Evolutionary conservation across 2,888 invertebrate species (phyloP).

Genomic region (Ischnura elegans): DNA sequence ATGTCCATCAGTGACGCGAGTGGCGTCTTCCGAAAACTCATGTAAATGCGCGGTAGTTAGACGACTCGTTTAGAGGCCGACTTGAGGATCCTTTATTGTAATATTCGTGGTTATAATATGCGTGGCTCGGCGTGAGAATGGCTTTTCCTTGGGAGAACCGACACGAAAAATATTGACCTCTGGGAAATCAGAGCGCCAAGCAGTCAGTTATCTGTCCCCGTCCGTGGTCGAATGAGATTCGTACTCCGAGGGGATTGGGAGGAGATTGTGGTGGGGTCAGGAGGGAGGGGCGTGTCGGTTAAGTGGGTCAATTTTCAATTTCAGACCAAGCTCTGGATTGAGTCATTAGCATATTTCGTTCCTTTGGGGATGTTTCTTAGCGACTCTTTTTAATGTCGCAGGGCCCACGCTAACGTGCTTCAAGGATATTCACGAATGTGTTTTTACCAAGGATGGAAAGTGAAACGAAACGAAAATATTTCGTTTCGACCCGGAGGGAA

Average conservation of each 20-base stretch:
- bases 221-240: not conserved
- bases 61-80: no score
- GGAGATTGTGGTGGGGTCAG: not conserved
- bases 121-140: not conserved
- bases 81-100: no score
- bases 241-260: not conserved
- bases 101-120: no score
- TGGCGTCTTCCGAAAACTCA: no score
- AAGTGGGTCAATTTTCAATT: slow-evolving; percentile 9
- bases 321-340: not conserved
- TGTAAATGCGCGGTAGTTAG: no score
- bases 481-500: no score
- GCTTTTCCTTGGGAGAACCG: not conserved
- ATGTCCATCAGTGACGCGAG: no score
- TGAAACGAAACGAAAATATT: no score
- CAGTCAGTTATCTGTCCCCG: not conserved
- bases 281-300: not conserved
- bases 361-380: not conserved
- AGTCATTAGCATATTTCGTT: not conserved
- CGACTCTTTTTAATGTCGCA: not conserved
- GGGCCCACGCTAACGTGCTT: not conserved
- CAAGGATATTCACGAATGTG: no score
- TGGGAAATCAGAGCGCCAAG: not conserved
- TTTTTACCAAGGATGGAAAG: no score
- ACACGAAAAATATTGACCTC: not conserved